These are phyloP conservation scores for Scyliorhinus canicula DNA, from an alignment of 2,797 vertebrate species.

Conservation along the genomic window DNA sequence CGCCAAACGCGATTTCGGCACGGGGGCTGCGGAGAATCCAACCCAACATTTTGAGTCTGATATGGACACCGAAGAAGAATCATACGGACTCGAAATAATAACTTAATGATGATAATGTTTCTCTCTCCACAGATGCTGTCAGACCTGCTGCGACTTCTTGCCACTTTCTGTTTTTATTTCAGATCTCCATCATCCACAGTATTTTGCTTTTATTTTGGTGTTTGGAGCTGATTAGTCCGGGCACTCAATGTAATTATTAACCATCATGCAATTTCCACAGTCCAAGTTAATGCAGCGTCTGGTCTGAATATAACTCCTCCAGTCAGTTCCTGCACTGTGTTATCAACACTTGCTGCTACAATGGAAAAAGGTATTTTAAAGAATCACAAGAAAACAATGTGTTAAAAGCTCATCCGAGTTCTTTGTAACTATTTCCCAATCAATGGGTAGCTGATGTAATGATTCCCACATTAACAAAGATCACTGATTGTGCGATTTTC, in stretches of 20 bases:
- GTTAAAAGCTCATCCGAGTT: not conserved
- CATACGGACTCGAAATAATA: too few species aligned
- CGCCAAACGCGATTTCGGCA: too few species aligned
- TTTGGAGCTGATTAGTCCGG: not conserved
- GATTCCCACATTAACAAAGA: not conserved
- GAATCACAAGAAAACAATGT: not conserved
- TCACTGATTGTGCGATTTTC: not conserved
- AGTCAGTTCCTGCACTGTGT: not conserved
- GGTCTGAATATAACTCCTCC: not conserved
- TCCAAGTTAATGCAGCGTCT: not conserved
- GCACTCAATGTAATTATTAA: constrained; percentile 7
- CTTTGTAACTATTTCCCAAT: not conserved
- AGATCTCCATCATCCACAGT: too few species aligned
- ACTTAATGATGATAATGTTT: too few species aligned
- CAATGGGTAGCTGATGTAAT: not conserved
- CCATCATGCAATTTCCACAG: not conserved
- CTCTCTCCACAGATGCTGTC: too few species aligned
- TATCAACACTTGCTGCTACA: not conserved
- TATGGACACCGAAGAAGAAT: too few species aligned
- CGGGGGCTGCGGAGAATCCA: too few species aligned
- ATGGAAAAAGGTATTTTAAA: not conserved
- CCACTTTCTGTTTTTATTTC: too few species aligned
- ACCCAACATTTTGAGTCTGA: too few species aligned
- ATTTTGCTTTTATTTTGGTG: too few species aligned
- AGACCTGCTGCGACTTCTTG: too few species aligned